phyloP scores from a whole-genome alignment of 30 jellyfish, hydroid and myxozoan species.

The Mastigias papua region DNA sequence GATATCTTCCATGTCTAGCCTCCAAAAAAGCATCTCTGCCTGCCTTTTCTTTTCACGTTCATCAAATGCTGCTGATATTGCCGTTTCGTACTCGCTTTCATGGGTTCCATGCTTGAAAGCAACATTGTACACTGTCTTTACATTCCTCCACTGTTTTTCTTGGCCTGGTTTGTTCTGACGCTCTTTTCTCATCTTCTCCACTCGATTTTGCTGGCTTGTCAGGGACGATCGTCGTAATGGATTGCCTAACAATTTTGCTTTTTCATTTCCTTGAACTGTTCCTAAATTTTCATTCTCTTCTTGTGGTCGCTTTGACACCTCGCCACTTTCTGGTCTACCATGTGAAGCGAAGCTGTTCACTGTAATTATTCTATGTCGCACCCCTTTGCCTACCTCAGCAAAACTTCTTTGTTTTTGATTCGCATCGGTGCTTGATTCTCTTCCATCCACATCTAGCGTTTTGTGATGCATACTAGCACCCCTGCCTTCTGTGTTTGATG shows the following conservation, averaged over 20 bases:
- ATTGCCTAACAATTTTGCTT: neutral
- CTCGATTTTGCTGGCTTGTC: neutral
- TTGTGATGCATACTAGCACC: no score
- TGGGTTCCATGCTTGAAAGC: neutral
- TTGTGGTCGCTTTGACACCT: neutral
- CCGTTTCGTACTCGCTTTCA: neutral
- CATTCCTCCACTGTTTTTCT: slow-evolving; percentile 22
- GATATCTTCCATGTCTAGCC: slow-evolving; percentile 66
- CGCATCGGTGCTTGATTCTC: neutral
- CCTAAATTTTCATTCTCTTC: neutral
- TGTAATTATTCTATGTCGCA: neutral
- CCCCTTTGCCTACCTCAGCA: neutral
- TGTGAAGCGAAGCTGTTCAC: neutral
- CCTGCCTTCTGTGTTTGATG: neutral
- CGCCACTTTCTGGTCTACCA: neutral
- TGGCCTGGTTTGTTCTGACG: neutral
- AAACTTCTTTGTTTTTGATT: neutral
- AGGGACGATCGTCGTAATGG: neutral
- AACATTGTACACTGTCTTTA: neutral
- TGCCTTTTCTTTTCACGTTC: slow-evolving; percentile 40
- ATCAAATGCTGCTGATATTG: neutral
- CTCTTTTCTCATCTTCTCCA: neutral
- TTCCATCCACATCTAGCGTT: no score
- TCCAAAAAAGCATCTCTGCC: slow-evolving; percentile 65
- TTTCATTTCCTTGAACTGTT: neutral